Evolutionary conservation across 2,113 vertebrate genomes (phyloP), one percentile per base, ranked within the genome.

Genomic region (Heterotis niloticus): DNA sequence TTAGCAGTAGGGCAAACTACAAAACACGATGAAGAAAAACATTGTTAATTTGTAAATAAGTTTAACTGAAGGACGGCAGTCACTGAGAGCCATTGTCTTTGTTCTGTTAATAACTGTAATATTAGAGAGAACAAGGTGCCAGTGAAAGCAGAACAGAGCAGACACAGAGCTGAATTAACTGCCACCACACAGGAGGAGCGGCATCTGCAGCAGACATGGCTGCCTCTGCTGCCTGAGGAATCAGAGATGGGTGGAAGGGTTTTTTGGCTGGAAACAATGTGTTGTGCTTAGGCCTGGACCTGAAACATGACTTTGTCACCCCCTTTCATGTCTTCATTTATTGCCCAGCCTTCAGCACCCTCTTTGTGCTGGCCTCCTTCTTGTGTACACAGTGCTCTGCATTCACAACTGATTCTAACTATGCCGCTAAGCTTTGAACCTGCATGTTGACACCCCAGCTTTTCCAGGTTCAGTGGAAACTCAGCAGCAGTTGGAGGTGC

Each of bases 381-480:
- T 59, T 5, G 16, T 13, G 5, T 74, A 5, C 71, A 26, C 71
- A 10, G 10, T n/a, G 24, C 24, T 73, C n/a, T 56, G 71, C 71
- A 20, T 59, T 10, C 26, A 24, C 52, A 17, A 54, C 71, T 59
- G 57, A 13, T 14, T 10, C 20, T 14, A 62, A 62, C 10, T 24
- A 10, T 66, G 23, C 12, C 23, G 34, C 17, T 14, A 0, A 20
- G 1, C 16, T 20, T 56, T n/a, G n/a, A 20, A 1, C 11, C 56
- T 4, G 17, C 12, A 34, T 20, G 24, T 28, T 18, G 1, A 60
- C 74, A 44, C 17, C 59, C 59, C 20, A 59, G 24, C 12, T 10
- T 64, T n/a, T 64, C 62, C 18, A 64, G 26, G 56, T 18, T 28
- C 60, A 1, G 74, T 75, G 74, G 62, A 64, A 75, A 64, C 60